Evolutionary conservation across 2,797 vertebrate genomes (phyloP), one percentile per base, ranked within the genome.

Genomic region (Pachyuromys duprasi): DNA sequence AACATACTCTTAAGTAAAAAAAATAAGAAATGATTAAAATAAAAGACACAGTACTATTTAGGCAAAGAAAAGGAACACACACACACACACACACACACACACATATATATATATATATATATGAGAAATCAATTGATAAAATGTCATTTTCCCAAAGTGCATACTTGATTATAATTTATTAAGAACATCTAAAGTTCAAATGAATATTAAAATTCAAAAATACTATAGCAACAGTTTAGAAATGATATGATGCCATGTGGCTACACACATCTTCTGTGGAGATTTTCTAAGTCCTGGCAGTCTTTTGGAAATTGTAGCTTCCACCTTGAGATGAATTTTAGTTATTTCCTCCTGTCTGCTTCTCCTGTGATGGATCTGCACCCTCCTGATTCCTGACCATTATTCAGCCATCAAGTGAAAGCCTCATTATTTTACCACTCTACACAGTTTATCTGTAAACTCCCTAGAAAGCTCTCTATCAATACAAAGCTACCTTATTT

Each of bases 131-230:
- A 26, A 89, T 69, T 72, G 67, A 76, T 18, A 87, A 93, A 92
- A 62, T 76, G 2, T 26, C 22, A 62, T 72, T 33, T 69, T 82
- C 49, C 15, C 20, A 81, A 62, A 93, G 86, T 28, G 13, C 1
- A 20, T 63, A 76, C 0, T 39, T 26, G 39, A 22, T 53, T 89
- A 62, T 1, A 87, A 84, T 75, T 15, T 92, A 31, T 62, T 42
- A 11, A 15, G 1, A 62, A 0, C 36, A 78, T 12, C 6, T 53
- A 75, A 95, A 24, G 4, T 60, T 65, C 13, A n/a, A 72, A 72
- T n/a, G 49, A 49, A 14, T 33, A 81, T 42, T n/a, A 53, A 88
- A 93, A 95, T 96, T 70, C 8, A 82, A 82, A 79, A 49, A 26
- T 0, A 0, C 65, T 17, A n/a, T 3, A 89, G 22, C 7, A 79